Evolutionary conservation across 2,113 vertebrate species (phyloP).

Genomic region (Archilochus colubris): DNA sequence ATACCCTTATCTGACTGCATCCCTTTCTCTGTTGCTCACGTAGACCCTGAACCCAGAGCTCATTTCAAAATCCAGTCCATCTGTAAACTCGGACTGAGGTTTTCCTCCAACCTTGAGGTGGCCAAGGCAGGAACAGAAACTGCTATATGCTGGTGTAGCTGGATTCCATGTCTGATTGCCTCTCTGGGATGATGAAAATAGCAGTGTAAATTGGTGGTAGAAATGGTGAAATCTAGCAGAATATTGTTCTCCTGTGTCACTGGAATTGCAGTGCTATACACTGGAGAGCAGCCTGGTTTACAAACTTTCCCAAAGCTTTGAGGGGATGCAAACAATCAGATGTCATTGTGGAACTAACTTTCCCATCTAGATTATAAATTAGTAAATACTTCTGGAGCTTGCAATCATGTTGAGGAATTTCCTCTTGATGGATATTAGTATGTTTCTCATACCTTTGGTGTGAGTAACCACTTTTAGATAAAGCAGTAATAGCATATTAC

Average conservation of each 20-base stretch:
- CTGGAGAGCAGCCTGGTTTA: background rate
- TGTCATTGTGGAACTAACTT: background rate
- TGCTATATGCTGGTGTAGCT: background rate
- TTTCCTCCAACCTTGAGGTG: background rate
- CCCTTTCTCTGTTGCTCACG: background rate
- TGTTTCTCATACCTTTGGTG: background rate
- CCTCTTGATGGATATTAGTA: background rate
- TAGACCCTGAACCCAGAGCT: background rate
- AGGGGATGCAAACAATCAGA: background rate
- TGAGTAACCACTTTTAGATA: background rate
- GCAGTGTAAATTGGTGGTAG: background rate
- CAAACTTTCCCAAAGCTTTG: background rate
- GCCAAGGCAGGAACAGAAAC: background rate
- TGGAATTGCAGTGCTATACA: background rate
- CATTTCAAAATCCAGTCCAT: background rate
- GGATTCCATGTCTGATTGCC: background rate
- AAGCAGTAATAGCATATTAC: background rate
- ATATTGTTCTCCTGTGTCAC: background rate
- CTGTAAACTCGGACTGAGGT: background rate
- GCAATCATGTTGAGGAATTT: background rate
- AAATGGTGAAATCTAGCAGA: background rate
- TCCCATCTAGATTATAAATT: background rate
- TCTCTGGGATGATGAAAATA: background rate
- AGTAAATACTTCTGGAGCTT: background rate
- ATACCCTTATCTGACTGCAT: background rate